Evolutionary conservation across 2,888 invertebrate species (phyloP), one percentile per base, ranked within the genome.

Genomic region (Himalopsyche anomala): DNA sequence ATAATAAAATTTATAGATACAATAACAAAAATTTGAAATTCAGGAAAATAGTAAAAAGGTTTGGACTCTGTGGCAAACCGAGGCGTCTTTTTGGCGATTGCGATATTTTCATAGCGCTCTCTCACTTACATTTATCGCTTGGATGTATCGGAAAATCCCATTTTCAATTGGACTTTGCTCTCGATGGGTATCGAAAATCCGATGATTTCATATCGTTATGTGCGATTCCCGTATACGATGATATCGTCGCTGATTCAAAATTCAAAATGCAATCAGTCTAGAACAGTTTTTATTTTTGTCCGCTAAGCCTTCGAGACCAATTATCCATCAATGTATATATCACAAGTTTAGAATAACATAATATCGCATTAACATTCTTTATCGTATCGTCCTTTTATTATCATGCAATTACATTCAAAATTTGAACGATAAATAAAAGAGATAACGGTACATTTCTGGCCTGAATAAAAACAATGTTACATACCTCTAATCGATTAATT

Each of bases 81-180:
- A 38, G 38, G 38, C 74, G 38, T 74, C 74, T 74, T 38, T 74
- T 74, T 38, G 74, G 74, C 74, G 15, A 74, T 74, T 38, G 74
- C 12, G 74, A 74, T 74, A 74, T 74, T 74, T 74, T 74, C 74
- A 74, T 74, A 38, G 36, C 36, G 74, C 74, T 28, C 69, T 28
- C 69, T 69, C 74, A 74, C 74, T 74, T 74, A 74, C 74, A 74
- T 74, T 74, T 74, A 74, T 74, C 74, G 74, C 74, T 38, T 28
- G 62, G 62, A n/a, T 62, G 5, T 62, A 74, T 74, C 74, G 15
- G 36, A 3, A 15, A 74, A 74, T 74, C 15, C 74, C 74, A 38
- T 74, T 74, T 74, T 74, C 74, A 74, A 74, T 74, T 74, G 74
- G 15, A 74, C 74, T 74, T 74, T 19, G 74, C 74, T 74, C 74